These are phyloP conservation scores for Indicator indicator DNA, from an alignment of 2,113 vertebrate genomes.

Conservation along the genomic window DNA sequence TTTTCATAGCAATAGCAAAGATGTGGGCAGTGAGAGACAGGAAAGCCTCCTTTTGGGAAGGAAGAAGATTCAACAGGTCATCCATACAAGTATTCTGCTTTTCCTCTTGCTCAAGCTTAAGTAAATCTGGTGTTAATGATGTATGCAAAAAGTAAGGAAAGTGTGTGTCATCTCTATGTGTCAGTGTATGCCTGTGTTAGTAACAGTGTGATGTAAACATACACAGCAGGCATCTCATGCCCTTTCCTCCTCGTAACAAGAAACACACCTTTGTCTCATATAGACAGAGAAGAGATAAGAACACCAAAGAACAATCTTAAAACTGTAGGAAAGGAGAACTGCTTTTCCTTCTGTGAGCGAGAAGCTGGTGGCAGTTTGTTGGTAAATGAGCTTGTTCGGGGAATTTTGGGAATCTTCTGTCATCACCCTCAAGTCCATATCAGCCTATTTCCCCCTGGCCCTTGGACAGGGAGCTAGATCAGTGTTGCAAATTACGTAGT, in stretches of 20 bases:
- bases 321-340: neutral
- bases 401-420: neutral
- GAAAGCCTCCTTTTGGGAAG: neutral
- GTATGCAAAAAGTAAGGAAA: rapidly evolving
- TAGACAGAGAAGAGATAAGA: neutral
- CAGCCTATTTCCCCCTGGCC: neutral
- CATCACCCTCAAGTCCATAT: neutral
- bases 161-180: neutral
- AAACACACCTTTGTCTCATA: neutral
- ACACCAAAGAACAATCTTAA: neutral
- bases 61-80: neutral
- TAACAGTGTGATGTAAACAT: neutral
- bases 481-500: neutral
- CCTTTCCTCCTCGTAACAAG: neutral
- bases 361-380: neutral
- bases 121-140: neutral
- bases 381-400: neutral
- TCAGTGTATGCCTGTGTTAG: neutral
- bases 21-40: neutral
- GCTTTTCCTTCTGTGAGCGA: neutral
- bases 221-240: neutral
- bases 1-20: neutral
- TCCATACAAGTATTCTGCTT: neutral
- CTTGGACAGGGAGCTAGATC: neutral
- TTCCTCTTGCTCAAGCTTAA: neutral